A percentile compares a stretch with the other conserved stretches of the same genome.
Conservation (phyloP, 1,140 invertebrate species). For the Nautilus pompilius region DNA sequence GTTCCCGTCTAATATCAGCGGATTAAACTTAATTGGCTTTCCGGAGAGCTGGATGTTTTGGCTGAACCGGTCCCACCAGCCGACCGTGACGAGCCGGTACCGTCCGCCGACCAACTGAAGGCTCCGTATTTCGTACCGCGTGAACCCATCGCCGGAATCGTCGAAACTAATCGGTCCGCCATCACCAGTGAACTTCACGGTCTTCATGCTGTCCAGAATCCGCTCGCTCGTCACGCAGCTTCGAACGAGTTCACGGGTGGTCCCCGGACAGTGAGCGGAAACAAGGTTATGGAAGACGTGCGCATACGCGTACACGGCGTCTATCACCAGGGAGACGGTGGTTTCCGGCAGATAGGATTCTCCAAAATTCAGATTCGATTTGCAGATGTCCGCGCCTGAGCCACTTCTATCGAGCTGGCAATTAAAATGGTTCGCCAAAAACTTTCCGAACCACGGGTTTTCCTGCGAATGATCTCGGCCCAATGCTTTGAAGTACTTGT, state of each 20-base stretch:
- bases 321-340: slow-evolving; percentile 79
- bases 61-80: slow-evolving; percentile 7
- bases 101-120: not conserved
- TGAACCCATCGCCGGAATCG: slow-evolving; percentile 18
- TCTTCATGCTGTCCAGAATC: slow-evolving; percentile 12
- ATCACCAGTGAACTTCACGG: slow-evolving; percentile 12
- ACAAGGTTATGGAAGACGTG: slow-evolving; percentile 63
- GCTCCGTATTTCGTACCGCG: slow-evolving; percentile 8
- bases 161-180: slow-evolving; percentile 18
- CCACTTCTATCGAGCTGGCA: slow-evolving; percentile 2
- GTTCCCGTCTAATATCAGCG: not conserved
- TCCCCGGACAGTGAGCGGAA: not conserved
- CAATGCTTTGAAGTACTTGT: slow-evolving; percentile 24
- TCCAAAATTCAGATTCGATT: not conserved
- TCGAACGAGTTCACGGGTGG: not conserved
- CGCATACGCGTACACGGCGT: slow-evolving; percentile 79
- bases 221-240: slow-evolving; percentile 8
- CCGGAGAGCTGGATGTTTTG: not conserved
- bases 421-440: slow-evolving; percentile 7
- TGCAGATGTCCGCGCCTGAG: not conserved
- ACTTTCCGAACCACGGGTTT: slow-evolving; percentile 29
- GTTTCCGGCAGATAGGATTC: slow-evolving; percentile 70
- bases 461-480: not conserved
- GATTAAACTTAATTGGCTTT: no score
- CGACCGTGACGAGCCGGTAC: not conserved